Percentiles rank a stretch among this genome's conserved stretches.
phyloP scores from a whole-genome alignment of 2,888 invertebrate species.

The Criorhina ranunculi region DNA sequence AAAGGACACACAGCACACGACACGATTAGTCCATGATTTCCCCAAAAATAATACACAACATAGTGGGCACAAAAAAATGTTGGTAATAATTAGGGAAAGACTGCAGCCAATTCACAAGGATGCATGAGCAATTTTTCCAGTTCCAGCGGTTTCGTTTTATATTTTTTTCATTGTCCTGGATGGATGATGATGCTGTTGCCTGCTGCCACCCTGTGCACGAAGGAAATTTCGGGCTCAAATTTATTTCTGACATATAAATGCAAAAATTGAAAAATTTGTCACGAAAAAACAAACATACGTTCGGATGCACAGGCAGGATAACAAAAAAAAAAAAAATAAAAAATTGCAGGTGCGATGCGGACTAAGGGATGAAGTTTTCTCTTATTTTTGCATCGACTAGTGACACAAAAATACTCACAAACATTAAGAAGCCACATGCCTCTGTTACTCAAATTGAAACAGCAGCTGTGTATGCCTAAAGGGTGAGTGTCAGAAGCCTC shows the following conservation, averaged over 20 bases:
- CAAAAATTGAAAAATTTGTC: constrained; percentile 77
- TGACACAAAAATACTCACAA: no score
- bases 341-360: constrained; percentile 31
- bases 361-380: constrained; percentile 15
- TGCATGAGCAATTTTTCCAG: constrained; percentile 62
- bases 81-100: constrained; percentile 73
- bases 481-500: no score
- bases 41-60: constrained; percentile 21
- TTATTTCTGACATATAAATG: constrained; percentile 74
- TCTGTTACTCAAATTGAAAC: no score
- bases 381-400: not conserved
- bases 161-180: constrained; percentile 17
- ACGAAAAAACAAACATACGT: constrained; percentile 73
- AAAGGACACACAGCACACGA: constrained; percentile 51
- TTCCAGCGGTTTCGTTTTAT: constrained; percentile 24
- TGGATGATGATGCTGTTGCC: constrained; percentile 12
- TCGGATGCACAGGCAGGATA: constrained; percentile 43
- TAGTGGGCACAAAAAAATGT: constrained; percentile 7
- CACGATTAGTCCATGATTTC: constrained; percentile 72
- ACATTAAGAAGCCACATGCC: no score
- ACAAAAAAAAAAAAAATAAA: constrained; percentile 24
- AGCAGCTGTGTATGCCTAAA: no score
- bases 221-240: constrained; percentile 70
- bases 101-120: constrained; percentile 75
- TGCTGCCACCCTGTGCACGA: constrained; percentile 6